These are phyloP conservation scores for Agelas oroides DNA, from an alignment of 37 sponge, comb jelly and placozoan species.

Conservation along the genomic window DNA sequence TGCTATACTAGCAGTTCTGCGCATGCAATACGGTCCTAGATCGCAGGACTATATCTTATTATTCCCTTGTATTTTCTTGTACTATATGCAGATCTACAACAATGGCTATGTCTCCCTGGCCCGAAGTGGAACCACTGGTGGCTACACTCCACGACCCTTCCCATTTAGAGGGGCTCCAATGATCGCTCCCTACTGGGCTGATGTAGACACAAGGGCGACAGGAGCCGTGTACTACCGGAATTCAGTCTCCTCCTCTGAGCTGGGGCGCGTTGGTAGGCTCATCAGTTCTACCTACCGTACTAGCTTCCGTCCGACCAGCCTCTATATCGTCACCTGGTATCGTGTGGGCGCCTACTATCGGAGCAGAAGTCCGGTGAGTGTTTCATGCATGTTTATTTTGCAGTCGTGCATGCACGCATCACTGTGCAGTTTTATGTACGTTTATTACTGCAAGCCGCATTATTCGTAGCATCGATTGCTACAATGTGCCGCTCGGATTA, in stretches of 20 bases:
- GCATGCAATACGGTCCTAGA: no score
- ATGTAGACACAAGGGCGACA: constrained; percentile 15
- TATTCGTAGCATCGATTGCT: no score
- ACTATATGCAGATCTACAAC: neutral
- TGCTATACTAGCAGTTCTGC: no score
- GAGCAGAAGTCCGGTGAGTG: no score
- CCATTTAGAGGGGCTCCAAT: neutral
- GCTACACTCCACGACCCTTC: neutral
- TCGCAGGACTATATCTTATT: no score
- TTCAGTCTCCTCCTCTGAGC: neutral
- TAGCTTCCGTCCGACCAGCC: neutral
- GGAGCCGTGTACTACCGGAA: constrained; percentile 10
- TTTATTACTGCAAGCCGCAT: no score
- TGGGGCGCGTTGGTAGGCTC: neutral
- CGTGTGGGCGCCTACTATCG: constrained; percentile 18
- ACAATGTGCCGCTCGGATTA: no score
- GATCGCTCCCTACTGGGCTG: constrained; percentile 35
- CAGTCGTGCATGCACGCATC: no score
- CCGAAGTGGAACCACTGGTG: neutral
- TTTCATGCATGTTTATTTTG: no score
- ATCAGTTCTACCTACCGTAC: neutral
- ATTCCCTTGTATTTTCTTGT: no score
- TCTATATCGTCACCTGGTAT: constrained; percentile 18
- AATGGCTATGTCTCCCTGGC: neutral
- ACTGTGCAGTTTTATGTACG: no score